Evolutionary conservation across 2,888 invertebrate genomes (phyloP), one percentile per base, ranked within the genome.

Genomic region (Acanthococcus lagerstroemiae): DNA sequence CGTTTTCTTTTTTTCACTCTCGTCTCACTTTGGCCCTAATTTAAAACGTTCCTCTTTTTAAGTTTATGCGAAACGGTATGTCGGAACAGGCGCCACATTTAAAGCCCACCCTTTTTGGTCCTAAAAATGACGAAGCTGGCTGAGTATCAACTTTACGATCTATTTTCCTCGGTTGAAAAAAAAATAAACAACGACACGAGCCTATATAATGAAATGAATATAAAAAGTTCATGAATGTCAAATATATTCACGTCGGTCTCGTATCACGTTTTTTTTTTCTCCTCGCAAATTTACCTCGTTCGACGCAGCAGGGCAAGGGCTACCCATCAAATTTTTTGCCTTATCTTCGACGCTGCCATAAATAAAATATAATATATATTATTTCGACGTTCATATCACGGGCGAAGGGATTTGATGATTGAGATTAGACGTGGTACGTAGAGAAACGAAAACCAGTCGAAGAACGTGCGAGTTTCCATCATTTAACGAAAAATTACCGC

Each of bases 141-240:
- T n/a, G n/a, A n/a, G 24, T 58, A 58, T 58, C 57, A 25, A 58
- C 22, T 58, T 58, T 58, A 58, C 25, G 44, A 58, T 58, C 57
- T 58, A 56, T 56, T 56, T 58, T 58, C 57, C 46, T 44, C 46
- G 5, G 44, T 22, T 44, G 57, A 46, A 58, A 58, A 22, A n/a
- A 22, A 21, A 19, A 30, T n/a, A n/a, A n/a, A n/a, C n/a, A n/a
- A 24, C 5, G n/a, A 30, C 22, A 3, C 25, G 17, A 25, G 57
- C 44, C 17, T 58, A 22, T 46, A 46, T 58, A 58, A 58, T 58
- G 57, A 58, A 58, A 58, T 58, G 57, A 58, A 58, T 58, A 58
- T 58, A 58, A 58, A 58, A 58, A 58, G 57, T 58, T 58, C 57
- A 58, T 58, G 57, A 58, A 58, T 58, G 57, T 58, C 57, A 58